These are phyloP conservation scores for Trichosurus vulpecula DNA, from an alignment of 2,797 vertebrate species.

Conservation along the genomic window DNA sequence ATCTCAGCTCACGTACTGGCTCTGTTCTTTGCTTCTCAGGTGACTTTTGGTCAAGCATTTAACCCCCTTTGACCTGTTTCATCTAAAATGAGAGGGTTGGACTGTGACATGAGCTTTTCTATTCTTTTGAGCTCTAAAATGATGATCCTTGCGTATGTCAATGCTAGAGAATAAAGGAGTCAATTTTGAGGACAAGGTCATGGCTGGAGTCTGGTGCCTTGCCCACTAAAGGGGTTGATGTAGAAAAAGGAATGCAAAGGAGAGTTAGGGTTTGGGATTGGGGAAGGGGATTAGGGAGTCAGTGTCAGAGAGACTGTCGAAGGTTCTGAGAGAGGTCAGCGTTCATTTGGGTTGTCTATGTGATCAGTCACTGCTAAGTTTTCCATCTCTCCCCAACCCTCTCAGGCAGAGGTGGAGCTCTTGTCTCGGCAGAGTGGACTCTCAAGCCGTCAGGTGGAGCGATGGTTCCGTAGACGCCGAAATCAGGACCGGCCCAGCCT, in stretches of 20 bases:
- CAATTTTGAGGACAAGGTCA: background rate
- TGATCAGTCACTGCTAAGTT: accelerated
- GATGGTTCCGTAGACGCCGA: conserved; percentile 95
- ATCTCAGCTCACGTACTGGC: background rate
- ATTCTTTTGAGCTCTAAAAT: background rate
- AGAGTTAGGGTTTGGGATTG: background rate
- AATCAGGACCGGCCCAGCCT: conserved; percentile 96
- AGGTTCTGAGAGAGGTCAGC: background rate
- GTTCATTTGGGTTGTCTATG: no score
- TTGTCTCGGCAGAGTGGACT: conserved; percentile 89
- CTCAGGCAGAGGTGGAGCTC: conserved; percentile 88
- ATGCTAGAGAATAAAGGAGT: background rate
- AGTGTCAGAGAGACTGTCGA: background rate
- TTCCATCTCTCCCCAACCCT: background rate
- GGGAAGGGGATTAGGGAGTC: background rate
- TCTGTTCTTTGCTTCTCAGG: background rate
- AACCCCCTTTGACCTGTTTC: background rate
- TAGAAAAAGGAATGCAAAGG: background rate
- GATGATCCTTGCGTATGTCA: background rate
- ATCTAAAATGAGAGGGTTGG: background rate
- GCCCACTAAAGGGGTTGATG: background rate
- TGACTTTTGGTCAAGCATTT: background rate
- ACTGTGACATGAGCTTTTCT: background rate
- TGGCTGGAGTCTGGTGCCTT: background rate
- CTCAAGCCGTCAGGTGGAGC: conserved; percentile 91